Evolutionary conservation across 2,113 vertebrate genomes (phyloP).

Genomic region (Crocuta crocuta): DNA sequence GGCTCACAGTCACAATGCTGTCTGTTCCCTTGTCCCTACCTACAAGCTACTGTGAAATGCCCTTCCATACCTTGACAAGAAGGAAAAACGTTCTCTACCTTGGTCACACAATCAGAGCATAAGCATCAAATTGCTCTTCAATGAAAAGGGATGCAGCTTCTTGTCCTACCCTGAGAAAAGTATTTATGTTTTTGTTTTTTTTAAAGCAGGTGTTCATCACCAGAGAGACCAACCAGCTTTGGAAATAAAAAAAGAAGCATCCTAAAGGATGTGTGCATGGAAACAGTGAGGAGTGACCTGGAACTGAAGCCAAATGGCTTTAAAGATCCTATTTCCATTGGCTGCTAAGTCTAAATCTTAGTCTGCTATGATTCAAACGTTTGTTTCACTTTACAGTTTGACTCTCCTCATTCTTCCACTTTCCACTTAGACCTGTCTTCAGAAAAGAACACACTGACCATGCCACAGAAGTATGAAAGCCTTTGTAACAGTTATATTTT

Average conservation of each 20-base stretch:
- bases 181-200: neutral
- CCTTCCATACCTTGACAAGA: neutral
- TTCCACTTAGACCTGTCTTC: neutral
- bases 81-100: neutral
- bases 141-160: neutral
- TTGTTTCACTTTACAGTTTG: constrained; percentile 13
- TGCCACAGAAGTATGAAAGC: neutral
- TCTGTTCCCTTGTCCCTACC: neutral
- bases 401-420: neutral
- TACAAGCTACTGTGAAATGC: neutral
- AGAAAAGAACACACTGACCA: neutral
- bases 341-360: neutral
- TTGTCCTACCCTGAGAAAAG: neutral
- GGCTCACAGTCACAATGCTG: neutral
- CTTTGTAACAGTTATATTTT: constrained; percentile 1
- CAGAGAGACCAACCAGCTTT: neutral
- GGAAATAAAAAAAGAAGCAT: neutral
- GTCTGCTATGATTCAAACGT: neutral
- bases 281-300: neutral
- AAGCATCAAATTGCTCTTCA: neutral
- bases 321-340: neutral
- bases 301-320: neutral
- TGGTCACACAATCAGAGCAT: neutral
- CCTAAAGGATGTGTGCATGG: neutral
- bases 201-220: neutral